Base-by-base conservation (phyloP, 2,113 vertebrate species). In the Cinclus cinclus region DNA sequence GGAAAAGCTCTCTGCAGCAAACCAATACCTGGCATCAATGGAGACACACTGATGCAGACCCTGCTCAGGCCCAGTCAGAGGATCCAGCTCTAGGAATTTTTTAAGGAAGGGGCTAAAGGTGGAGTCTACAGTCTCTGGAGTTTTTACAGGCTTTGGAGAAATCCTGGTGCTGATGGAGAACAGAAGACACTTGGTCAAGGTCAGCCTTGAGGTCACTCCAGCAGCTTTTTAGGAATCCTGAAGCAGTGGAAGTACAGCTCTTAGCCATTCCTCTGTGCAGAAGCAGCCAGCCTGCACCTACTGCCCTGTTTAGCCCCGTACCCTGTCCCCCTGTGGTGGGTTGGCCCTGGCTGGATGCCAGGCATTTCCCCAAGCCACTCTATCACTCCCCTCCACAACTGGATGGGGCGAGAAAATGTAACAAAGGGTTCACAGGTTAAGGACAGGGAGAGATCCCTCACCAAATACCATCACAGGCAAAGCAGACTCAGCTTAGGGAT, bases 261-360 rank as follows among this genome's bases (percentile, higher is more conserved):
- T 56, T 42, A 35, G 58, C 42, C 16, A 31, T 13, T 33, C 17
- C 41, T 23, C 44, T 21, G 46, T 6, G 37, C 37, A 73, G 53
- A 50, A 73, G 53, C 41, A 65, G 55, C 21, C 62, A 91, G 39
- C 5, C 59, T 31, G 63, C 52, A 49, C 6, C 24, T 3, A 0
- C 13, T 13, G 27, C 15, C 33, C 44, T 4, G 0, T 35, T 71
- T 5, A 42, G 12, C 53, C 35, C 33, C 0, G 3, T 12, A 6
- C 18, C 22, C 84, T 31, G 24, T 17, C 12, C 14, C 15, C 1
- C 28, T n/a, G 23, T 4, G 13, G 22, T 46, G 39, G 33, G 37
- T 1, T 33, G 9, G 41, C 33, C 37, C 73, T 44, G 37, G 46
- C 37, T 60, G 37, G 18, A 60, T 69, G 39, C 28, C 83, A 68